Evolutionary conservation across 2,888 invertebrate genomes (phyloP).

Genomic region (Acutogordius australiensis): DNA sequence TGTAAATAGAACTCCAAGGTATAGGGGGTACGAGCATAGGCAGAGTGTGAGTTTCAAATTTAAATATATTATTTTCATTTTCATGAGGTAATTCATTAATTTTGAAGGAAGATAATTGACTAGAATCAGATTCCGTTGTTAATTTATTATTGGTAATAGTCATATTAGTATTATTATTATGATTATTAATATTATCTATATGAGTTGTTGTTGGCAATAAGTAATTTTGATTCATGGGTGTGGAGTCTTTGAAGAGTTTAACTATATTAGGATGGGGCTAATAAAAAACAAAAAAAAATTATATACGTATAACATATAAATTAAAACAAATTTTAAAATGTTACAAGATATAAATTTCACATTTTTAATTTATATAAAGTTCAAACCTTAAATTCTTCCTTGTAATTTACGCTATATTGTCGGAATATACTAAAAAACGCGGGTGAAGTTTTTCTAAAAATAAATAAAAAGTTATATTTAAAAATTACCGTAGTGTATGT

Average conservation of each 20-base stretch:
- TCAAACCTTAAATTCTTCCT: slow-evolving; percentile 3
- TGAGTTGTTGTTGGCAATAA: too few relatives aligned
- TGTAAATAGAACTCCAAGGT: background rate
- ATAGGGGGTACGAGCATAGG: slow-evolving; percentile 3
- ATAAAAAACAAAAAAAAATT: too few relatives aligned
- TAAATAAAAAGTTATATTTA: background rate
- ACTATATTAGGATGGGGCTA: background rate
- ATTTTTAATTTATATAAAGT: background rate
- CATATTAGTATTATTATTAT: too few relatives aligned
- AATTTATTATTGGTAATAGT: background rate
- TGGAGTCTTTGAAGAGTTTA: background rate
- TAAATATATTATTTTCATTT: background rate
- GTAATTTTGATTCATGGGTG: too few relatives aligned
- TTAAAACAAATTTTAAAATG: too few relatives aligned
- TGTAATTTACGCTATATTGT: background rate
- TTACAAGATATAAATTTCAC: too few relatives aligned
- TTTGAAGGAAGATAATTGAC: background rate
- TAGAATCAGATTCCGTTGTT: background rate
- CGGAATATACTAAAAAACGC: background rate
- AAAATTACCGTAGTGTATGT: too few relatives aligned
- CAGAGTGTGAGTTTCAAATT: background rate
- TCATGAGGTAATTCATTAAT: too few relatives aligned
- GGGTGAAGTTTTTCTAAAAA: background rate
- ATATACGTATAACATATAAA: too few relatives aligned
- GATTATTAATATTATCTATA: too few relatives aligned